Base-by-base conservation (phyloP, 2,888 invertebrate species). In the Apamea epomidion region DNA sequence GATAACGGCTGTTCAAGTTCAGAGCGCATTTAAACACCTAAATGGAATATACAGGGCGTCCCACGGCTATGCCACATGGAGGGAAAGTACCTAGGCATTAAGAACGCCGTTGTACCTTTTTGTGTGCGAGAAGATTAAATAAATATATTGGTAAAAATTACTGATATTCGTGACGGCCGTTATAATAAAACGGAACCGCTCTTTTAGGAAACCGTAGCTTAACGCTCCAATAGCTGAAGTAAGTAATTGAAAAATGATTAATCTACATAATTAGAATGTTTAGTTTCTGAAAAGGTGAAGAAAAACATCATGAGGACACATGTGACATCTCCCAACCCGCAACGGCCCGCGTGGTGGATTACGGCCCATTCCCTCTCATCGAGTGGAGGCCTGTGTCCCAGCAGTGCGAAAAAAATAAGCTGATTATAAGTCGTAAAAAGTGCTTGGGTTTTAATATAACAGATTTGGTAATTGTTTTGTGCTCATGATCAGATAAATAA, bases 181-280 rank as follows among this genome's bases (percentile, higher is more conserved):
- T 32, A 32, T 21, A 64, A 4, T 64, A 32, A 10, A 32, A 21
- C 10, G 62, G 8, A 62, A 32, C 32, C 32, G 4, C 3, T 21
- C 32, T 64, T 62, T n/a, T 18, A 16, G 29, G 18, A 29, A 60
- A 29, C 16, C n/a, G 60, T 29, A 32, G 32, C 21, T 21, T 65
- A 72, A 78, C 67, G 73, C 64, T 54, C 48, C 32, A 69, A 64
- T 78, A 74, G 76, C 65, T 37, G 48, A 74, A 78, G 70, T 83
- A 81, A 67, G 42, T 71, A 42, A 79, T 74, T 65, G 32, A 65
- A 67, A 81, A 81, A 54, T 75, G 16, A 58, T 77, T 70, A 67
- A 64, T 64, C 18, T 65, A n/a, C 68, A 18, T 68, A 69, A 29
- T 81, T 65, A 69, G 14, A 79, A 78, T n/a, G 25, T 69, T 58